Evolutionary conservation across 1,140 invertebrate genomes (phyloP).

Genomic region (Maconellicoccus hirsutus): DNA sequence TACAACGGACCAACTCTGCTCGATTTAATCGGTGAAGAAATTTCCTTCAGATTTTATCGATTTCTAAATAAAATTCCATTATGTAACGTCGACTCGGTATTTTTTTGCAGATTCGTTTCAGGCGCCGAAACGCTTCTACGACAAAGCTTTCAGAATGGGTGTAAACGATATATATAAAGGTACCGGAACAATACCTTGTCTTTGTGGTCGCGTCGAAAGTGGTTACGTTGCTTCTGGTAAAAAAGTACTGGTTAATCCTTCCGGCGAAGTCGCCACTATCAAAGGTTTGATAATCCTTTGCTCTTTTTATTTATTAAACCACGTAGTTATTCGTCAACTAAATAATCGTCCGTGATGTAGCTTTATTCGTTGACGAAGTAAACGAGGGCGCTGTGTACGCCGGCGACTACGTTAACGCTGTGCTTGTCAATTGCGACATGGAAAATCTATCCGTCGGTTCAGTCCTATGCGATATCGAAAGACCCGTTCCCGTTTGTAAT

Average conservation of each 20-base stretch:
- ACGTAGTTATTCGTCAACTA: not conserved
- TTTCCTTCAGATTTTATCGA: not conserved
- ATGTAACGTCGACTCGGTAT: not conserved
- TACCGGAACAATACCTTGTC: constrained; percentile 71
- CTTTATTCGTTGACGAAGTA: constrained; percentile 58
- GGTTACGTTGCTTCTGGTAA: constrained; percentile 76
- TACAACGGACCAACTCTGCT: constrained; percentile 67
- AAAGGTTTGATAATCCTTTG: constrained; percentile 42
- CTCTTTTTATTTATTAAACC: not conserved
- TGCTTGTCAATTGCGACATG: constrained; percentile 67
- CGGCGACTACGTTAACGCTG: constrained; percentile 80
- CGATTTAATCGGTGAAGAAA: constrained; percentile 45
- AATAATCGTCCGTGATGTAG: constrained; percentile 35
- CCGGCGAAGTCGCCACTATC: constrained; percentile 60
- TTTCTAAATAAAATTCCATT: not conserved
- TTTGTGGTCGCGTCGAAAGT: constrained; percentile 82
- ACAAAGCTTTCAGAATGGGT: constrained; percentile 81
- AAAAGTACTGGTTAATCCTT: constrained; percentile 77
- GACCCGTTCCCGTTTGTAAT: constrained; percentile 64
- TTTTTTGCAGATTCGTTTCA: constrained; percentile 57
- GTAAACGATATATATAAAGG: constrained; percentile 93
- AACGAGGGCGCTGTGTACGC: constrained; percentile 68
- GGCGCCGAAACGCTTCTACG: constrained; percentile 67
- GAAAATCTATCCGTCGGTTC: constrained; percentile 75
- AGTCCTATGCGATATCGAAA: constrained; percentile 66